These are phyloP conservation scores for Oxytorus armatus DNA, from an alignment of 2,888 invertebrate species.

Conservation along the genomic window DNA sequence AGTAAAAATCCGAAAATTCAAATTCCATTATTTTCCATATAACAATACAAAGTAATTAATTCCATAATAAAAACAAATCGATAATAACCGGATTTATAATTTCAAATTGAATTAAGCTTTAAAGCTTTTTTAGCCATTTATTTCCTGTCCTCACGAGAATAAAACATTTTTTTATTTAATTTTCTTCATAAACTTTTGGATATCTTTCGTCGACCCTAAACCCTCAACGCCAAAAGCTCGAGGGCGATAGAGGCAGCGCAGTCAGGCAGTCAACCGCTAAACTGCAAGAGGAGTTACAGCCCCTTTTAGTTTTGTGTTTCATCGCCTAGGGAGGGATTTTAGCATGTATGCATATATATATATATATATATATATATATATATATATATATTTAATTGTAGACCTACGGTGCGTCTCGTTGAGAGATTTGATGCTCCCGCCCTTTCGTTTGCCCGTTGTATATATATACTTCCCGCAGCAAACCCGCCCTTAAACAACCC, in stretches of 20 bases:
- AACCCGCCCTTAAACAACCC: slow-evolving; percentile 79
- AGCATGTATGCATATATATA: not conserved
- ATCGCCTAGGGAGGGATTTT: slow-evolving; percentile 40
- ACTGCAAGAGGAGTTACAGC: slow-evolving; percentile 53
- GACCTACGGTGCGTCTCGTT: slow-evolving; percentile 18
- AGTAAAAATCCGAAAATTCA: too few species aligned
- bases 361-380: not conserved
- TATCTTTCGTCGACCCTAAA: slow-evolving; percentile 37
- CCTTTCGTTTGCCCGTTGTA: slow-evolving; percentile 48
- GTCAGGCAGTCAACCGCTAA: slow-evolving; percentile 56
- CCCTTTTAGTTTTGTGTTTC: slow-evolving; percentile 32
- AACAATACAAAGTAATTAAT: too few species aligned
- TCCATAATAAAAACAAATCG: too few species aligned
- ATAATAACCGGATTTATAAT: too few species aligned
- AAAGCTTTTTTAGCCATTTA: too few species aligned
- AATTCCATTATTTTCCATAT: too few species aligned
- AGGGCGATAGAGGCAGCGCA: slow-evolving; percentile 37
- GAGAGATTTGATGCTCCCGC: slow-evolving; percentile 55
- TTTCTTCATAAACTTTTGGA: slow-evolving; percentile 63
- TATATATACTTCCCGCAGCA: slow-evolving; percentile 16
- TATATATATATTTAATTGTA: not conserved
- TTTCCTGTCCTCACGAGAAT: too few species aligned
- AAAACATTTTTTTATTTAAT: too few species aligned
- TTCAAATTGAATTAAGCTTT: too few species aligned
- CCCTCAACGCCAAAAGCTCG: slow-evolving; percentile 54